A percentile compares a stretch with the other conserved stretches of the same genome.
phyloP scores from a whole-genome alignment of 2,888 invertebrate genomes.

The Coelinius sp. region DNA sequence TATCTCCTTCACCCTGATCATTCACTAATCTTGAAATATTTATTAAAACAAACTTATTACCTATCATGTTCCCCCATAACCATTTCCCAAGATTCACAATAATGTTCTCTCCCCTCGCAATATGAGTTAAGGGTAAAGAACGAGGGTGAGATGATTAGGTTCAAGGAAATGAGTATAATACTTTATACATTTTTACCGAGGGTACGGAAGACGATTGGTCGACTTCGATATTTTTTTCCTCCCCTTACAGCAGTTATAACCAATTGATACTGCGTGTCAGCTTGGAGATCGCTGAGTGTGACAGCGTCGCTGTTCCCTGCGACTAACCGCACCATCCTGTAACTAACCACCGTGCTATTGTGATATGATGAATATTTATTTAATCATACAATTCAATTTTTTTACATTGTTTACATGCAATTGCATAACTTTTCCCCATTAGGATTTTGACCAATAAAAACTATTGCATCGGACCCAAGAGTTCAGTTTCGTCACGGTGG shows the following conservation, averaged over 20 bases:
- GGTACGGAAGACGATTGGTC: slow-evolving; percentile 91
- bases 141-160: background rate
- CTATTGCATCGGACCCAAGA: no score
- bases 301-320: slow-evolving; percentile 91
- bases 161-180: background rate
- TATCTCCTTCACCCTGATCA: no score
- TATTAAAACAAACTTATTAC: background rate
- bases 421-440: background rate
- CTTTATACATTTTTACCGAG: slow-evolving; percentile 75
- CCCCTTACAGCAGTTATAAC: slow-evolving; percentile 88
- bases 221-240: slow-evolving; percentile 86
- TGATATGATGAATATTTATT: slow-evolving; percentile 52
- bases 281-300: slow-evolving; percentile 84
- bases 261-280: slow-evolving; percentile 91
- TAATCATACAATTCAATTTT: background rate
- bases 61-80: background rate
- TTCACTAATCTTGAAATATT: no score
- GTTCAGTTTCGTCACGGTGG: no score
- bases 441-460: no score
- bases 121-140: background rate
- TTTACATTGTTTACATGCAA: slow-evolving; percentile 18
- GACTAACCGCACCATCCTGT: slow-evolving; percentile 93
- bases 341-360: slow-evolving; percentile 78
- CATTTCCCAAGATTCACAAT: background rate
- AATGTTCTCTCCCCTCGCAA: background rate